These are phyloP conservation scores for Aphrophora alni DNA, from an alignment of 2,888 invertebrate genomes.

Conservation along the genomic window DNA sequence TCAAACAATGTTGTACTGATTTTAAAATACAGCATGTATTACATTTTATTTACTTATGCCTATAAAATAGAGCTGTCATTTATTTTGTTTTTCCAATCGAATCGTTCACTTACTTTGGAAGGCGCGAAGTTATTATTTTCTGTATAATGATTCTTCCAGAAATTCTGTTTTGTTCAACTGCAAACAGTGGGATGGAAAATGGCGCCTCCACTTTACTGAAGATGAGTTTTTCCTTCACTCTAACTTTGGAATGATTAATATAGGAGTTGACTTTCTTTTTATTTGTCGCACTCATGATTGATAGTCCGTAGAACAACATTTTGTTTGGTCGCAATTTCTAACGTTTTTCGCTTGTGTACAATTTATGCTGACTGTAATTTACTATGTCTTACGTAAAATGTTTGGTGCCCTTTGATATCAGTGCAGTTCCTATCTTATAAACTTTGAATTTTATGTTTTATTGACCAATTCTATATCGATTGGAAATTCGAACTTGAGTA, in stretches of 20 bases:
- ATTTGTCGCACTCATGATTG: not conserved
- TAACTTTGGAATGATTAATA: constrained; percentile 2
- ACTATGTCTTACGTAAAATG: not conserved
- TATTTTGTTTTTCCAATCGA: too few species aligned
- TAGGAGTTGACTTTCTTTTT: not conserved
- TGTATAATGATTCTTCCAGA: not conserved
- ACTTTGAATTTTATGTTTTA: too few species aligned
- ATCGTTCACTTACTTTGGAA: too few species aligned
- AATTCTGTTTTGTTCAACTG: not conserved
- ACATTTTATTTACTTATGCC: too few species aligned
- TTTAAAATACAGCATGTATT: too few species aligned
- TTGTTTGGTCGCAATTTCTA: not conserved
- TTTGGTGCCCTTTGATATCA: not conserved
- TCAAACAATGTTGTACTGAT: too few species aligned
- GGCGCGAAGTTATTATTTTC: not conserved
- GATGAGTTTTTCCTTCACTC: not conserved
- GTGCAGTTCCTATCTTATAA: too few species aligned
- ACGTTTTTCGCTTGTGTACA: not conserved
- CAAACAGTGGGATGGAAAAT: not conserved
- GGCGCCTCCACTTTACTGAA: not conserved
- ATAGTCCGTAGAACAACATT: not conserved
- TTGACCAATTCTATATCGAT: too few species aligned
- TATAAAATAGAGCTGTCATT: too few species aligned
- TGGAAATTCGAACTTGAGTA: too few species aligned
- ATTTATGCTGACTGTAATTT: not conserved